Conservation (phyloP, 2,797 vertebrate genomes). For the Chiloscyllium punctatum region DNA sequence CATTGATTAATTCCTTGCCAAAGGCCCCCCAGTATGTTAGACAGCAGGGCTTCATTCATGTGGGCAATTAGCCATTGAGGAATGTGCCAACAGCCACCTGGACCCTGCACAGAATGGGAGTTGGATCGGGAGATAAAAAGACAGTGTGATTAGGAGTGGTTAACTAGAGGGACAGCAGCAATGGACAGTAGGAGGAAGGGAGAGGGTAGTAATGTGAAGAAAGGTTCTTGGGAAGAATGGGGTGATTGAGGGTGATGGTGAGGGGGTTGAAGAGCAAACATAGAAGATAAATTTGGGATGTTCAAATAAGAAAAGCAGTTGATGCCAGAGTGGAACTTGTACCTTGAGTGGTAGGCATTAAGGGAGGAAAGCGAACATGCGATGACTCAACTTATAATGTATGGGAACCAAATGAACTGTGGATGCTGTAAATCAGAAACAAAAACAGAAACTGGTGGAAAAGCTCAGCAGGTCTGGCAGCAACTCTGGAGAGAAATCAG, state of each 20-base stretch:
- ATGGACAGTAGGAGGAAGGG: background rate
- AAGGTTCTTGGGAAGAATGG: background rate
- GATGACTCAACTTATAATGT: too few species aligned
- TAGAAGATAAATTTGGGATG: background rate
- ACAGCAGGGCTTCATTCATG: background rate
- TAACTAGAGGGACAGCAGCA: background rate
- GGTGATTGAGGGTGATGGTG: too few species aligned
- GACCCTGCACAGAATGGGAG: background rate
- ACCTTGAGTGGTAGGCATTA: background rate
- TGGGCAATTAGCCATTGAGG: too few species aligned
- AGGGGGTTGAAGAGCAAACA: background rate
- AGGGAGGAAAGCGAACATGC: too few species aligned
- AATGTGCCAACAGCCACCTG: background rate
- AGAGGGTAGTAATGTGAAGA: background rate
- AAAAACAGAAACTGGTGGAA: too few species aligned
- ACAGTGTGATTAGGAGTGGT: background rate
- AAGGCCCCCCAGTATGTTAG: background rate
- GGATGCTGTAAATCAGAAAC: too few species aligned
- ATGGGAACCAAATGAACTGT: too few species aligned
- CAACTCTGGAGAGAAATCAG: too few species aligned
- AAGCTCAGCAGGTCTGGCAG: too few species aligned
- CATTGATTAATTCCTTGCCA: background rate
- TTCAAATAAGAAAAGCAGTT: too few species aligned
- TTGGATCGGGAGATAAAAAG: background rate
- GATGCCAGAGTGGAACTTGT: background rate